Evolutionary conservation across 1,140 invertebrate genomes (phyloP).

Genomic region (Drosophila quadrilineata): DNA sequence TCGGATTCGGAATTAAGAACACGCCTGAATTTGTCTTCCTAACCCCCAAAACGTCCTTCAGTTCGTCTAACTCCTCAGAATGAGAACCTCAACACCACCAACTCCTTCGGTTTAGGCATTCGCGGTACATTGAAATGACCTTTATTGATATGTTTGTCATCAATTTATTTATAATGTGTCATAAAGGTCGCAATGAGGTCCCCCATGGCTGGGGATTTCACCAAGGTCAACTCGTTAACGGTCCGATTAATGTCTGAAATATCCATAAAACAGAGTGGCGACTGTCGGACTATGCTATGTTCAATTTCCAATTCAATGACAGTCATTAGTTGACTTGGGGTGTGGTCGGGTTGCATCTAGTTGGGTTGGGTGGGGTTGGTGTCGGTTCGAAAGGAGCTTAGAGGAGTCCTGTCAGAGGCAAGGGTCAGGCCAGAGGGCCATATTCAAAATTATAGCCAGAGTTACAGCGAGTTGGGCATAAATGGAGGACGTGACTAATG

Average conservation of each 20-base stretch:
- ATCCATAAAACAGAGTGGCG: not conserved
- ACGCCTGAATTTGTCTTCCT: too few species aligned
- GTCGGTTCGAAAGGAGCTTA: not conserved
- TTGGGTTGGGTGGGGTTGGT: not conserved
- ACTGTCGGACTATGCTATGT: not conserved
- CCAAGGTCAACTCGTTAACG: conserved; percentile 21
- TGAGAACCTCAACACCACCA: too few species aligned
- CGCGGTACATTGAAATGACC: conserved; percentile 12
- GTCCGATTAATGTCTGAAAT: conserved; percentile 20
- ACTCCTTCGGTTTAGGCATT: too few species aligned
- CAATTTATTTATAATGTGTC: conserved; percentile 15
- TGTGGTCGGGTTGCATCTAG: too few species aligned
- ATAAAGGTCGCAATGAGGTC: conserved; percentile 21
- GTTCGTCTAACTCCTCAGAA: too few species aligned
- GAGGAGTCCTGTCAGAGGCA: not conserved
- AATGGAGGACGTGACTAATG: conserved; percentile 34
- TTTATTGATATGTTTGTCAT: conserved; percentile 7
- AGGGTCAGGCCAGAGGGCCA: conserved; percentile 1
- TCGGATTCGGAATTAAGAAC: too few species aligned
- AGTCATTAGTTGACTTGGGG: too few species aligned
- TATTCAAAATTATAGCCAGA: conserved; percentile 5
- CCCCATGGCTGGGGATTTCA: not conserved
- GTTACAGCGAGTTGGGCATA: not conserved
- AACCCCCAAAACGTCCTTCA: too few species aligned
- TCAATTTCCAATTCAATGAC: conserved; percentile 4